Conservation (phyloP, 2,797 vertebrate genomes). For the Gymnothorax javanicus region DNA sequence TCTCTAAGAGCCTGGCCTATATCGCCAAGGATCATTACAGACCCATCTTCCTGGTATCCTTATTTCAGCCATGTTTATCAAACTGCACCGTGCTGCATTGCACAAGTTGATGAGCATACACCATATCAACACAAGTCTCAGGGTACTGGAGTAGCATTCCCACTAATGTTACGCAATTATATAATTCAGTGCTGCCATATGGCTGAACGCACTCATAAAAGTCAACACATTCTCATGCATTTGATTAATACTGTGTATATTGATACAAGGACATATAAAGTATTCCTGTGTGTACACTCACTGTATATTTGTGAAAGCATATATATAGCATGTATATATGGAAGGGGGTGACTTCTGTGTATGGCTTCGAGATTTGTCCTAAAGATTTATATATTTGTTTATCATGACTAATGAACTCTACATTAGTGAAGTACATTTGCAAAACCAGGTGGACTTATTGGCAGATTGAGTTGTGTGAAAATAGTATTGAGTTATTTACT, state of each 20-base stretch:
- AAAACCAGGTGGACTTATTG: background rate
- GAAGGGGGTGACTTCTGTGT: background rate
- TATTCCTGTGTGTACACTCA: background rate
- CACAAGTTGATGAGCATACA: background rate
- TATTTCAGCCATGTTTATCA: background rate
- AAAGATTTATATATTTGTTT: background rate
- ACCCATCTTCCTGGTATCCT: slow-evolving; percentile 80
- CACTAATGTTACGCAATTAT: background rate
- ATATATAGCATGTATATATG: background rate
- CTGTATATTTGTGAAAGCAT: background rate
- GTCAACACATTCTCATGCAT: background rate
- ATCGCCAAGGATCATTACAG: slow-evolving; percentile 80
- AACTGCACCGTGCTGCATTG: background rate
- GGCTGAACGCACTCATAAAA: background rate
- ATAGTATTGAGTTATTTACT: background rate
- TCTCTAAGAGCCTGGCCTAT: slow-evolving; percentile 73
- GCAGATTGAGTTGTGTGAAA: background rate
- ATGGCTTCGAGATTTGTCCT: background rate
- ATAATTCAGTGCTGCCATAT: background rate
- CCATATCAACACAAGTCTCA: background rate
- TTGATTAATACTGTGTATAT: background rate
- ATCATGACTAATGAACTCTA: background rate
- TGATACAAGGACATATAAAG: no score
- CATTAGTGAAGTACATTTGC: background rate
- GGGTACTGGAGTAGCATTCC: background rate